These are phyloP conservation scores for Athene noctua DNA, from an alignment of 2,113 vertebrate species.

Conservation along the genomic window DNA sequence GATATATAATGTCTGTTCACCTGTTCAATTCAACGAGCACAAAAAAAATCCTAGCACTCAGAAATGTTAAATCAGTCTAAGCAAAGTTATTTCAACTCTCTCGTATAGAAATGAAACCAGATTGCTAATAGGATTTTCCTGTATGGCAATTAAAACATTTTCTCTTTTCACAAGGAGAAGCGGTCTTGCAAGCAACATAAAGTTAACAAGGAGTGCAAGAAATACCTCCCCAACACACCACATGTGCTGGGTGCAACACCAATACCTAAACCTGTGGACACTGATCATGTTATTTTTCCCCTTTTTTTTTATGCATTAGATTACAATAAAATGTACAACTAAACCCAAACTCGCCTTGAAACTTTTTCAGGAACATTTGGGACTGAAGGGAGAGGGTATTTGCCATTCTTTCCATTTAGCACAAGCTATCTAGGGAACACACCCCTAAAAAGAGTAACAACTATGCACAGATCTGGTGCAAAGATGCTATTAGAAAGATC, in stretches of 20 bases:
- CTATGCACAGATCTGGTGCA: background rate
- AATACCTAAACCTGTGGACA: background rate
- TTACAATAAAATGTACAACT: background rate
- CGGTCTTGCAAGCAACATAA: fast-evolving
- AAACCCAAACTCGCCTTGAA: background rate
- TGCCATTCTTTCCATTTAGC: background rate
- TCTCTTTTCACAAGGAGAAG: background rate
- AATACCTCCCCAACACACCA: background rate
- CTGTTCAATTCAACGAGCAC: fast-evolving
- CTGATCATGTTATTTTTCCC: fast-evolving
- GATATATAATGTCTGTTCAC: background rate
- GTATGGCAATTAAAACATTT: background rate
- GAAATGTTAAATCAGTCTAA: background rate
- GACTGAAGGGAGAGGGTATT: background rate
- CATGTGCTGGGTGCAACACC: fast-evolving
- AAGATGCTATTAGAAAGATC: background rate
- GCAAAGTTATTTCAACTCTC: background rate
- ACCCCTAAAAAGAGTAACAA: background rate
- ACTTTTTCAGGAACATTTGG: background rate
- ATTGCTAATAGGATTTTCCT: background rate
- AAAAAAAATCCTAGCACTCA: background rate
- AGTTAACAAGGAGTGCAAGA: background rate
- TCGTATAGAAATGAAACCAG: background rate
- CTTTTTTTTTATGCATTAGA: background rate
- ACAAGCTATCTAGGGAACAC: background rate